Evolutionary conservation across 2,888 invertebrate genomes (phyloP), one percentile per base, ranked within the genome.

Genomic region (Acleris cristana): DNA sequence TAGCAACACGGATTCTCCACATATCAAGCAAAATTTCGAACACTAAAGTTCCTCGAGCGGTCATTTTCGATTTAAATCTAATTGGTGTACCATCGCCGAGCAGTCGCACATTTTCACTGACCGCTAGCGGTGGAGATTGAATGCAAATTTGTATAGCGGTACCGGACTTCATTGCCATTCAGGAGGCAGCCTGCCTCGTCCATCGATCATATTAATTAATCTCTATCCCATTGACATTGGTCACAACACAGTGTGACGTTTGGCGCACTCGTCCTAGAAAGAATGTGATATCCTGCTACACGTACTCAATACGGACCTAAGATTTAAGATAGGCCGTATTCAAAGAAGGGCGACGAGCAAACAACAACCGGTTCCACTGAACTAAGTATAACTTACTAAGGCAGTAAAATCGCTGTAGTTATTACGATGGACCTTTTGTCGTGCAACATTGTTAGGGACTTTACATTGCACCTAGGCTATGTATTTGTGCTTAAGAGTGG

Each of bases 81-180:
- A 85, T 83, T 84, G 85, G 81, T 84, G 80, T 81, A 88, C 91
- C 86, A 87, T 71, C 85, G 76, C 76, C 79, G 78, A 85, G 80
- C 84, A 83, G 87, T 84, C 80, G 82, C 84, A 83, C 91, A 92
- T 91, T 92, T 91, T 90, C 89, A 92, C 92, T 92, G 89, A 74
- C 82, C 78, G 80, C 74, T 76, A 74, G 81, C 76, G 74, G 80
- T 82, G 77, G 82, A 85, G 84, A 84, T 86, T 85, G 91, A 90
- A 92, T 92, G 84, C 88, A 86, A 90, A 92, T 89, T 89, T 87
- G 83, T 83, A 78, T 91, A 92, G 89, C 90, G 90, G 92, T 92
- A 89, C 79, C 73, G 74, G 73, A 72, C 75, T 74, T 75, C 82
- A 90, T 92, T 92, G 84, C 83, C 77, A 92, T 92, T 88, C 92